Evolutionary conservation across 1,140 invertebrate genomes (phyloP).

Genomic region (Pissodes strobi): DNA sequence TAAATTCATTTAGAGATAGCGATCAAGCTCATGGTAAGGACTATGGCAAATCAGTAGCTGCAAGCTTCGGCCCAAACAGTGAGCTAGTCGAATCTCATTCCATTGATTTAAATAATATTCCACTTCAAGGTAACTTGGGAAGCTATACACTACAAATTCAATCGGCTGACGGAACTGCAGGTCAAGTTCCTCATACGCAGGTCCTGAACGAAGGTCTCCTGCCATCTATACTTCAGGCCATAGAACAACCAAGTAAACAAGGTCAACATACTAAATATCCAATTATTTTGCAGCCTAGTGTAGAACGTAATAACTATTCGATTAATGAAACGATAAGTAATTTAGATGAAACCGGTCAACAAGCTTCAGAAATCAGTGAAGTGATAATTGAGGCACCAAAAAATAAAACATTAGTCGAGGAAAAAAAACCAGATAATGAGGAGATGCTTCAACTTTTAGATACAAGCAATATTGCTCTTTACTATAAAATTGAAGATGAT

Average conservation of each 20-base stretch:
- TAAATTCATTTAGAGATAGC: background rate
- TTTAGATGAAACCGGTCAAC: slow-evolving; percentile 22
- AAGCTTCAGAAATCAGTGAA: slow-evolving; percentile 31
- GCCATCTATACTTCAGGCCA: slow-evolving; percentile 76
- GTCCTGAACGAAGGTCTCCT: slow-evolving; percentile 75
- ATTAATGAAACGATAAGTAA: slow-evolving; percentile 35
- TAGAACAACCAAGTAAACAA: slow-evolving; percentile 63
- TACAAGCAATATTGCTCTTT: slow-evolving; percentile 62
- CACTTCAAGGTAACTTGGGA: slow-evolving; percentile 64
- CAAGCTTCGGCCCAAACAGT: slow-evolving; percentile 48
- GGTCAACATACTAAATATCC: slow-evolving; percentile 25
- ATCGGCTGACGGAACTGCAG: slow-evolving; percentile 62
- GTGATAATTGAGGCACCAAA: slow-evolving; percentile 39
- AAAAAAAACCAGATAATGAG: slow-evolving; percentile 20
- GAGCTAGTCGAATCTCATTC: slow-evolving; percentile 52
- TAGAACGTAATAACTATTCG: slow-evolving; percentile 40
- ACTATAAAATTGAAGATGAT: slow-evolving; percentile 55
- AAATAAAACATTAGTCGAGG: slow-evolving; percentile 7
- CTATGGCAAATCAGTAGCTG: slow-evolving; percentile 50
- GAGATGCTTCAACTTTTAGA: slow-evolving; percentile 54
- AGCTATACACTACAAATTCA: slow-evolving; percentile 77
- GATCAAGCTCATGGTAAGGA: slow-evolving; percentile 42
- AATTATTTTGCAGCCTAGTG: slow-evolving; percentile 39
- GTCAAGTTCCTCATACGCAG: slow-evolving; percentile 68
- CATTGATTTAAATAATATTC: slow-evolving; percentile 62